These are phyloP conservation scores for Gobio gobio DNA, from an alignment of 2,113 vertebrate species.

Conservation along the genomic window DNA sequence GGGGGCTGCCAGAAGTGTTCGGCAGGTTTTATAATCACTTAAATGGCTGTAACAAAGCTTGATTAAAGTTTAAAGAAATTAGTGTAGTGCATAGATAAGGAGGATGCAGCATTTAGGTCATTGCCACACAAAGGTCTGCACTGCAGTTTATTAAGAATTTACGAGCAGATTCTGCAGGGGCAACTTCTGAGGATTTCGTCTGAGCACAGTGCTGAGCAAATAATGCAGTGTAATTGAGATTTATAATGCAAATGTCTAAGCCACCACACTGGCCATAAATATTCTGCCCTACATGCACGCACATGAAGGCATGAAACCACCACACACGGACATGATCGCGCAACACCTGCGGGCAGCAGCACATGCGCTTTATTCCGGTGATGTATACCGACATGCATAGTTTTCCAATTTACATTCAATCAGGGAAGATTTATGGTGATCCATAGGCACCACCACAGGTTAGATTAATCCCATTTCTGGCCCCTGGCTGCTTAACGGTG, in stretches of 20 bases:
- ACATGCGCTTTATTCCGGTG: constrained; percentile 65
- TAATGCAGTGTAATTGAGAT: constrained; percentile 76
- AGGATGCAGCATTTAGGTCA: constrained; percentile 74
- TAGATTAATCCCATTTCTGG: constrained; percentile 68
- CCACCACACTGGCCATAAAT: constrained; percentile 66
- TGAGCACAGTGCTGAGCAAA: constrained; percentile 68
- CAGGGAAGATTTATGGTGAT: constrained; percentile 73
- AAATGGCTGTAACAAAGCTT: constrained; percentile 70
- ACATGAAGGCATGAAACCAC: constrained; percentile 36
- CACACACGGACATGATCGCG: constrained; percentile 38
- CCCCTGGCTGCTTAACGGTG: constrained; percentile 65
- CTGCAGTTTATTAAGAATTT: constrained; percentile 82
- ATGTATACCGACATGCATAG: constrained; percentile 69
- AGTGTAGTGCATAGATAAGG: constrained; percentile 63
- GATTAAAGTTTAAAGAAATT: constrained; percentile 73
- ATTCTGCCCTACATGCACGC: constrained; percentile 36
- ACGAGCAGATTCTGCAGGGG: constrained; percentile 68
- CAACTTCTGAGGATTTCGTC: constrained; percentile 66
- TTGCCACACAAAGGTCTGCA: constrained; percentile 76
- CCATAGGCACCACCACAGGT: constrained; percentile 67
- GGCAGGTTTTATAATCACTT: constrained; percentile 57
- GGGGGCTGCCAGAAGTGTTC: constrained; percentile 51
- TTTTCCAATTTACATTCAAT: constrained; percentile 79
- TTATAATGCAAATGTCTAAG: constrained; percentile 74
- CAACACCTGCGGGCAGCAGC: constrained; percentile 55